Conservation (phyloP, 2,113 vertebrate species). For the Cricetomys ansorgei region DNA sequence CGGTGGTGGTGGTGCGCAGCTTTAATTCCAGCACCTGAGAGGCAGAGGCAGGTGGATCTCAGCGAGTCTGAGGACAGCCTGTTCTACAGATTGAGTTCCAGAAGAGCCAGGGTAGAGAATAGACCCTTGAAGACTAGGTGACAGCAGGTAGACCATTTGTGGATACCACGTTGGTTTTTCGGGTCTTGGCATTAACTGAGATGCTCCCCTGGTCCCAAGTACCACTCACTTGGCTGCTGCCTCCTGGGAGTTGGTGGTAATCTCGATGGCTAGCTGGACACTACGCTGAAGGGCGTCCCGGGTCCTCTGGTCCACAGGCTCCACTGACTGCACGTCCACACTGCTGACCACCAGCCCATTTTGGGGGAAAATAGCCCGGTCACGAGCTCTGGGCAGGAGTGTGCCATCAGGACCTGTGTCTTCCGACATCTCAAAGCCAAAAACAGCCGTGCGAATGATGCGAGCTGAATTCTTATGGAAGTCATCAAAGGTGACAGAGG, state of each 20-base stretch:
- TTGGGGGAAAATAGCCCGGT: conserved; percentile 88
- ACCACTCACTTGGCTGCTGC: conserved; percentile 89
- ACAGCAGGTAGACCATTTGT: too few species aligned
- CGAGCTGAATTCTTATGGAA: conserved; percentile 96
- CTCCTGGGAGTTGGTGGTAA: conserved; percentile 97
- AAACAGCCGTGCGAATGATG: conserved; percentile 93
- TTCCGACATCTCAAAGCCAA: conserved; percentile 90
- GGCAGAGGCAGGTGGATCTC: too few species aligned
- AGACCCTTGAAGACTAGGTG: background rate
- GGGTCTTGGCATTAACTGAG: background rate
- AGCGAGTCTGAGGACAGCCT: too few species aligned
- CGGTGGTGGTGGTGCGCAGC: too few species aligned
- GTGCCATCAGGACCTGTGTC: background rate
- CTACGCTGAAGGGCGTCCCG: conserved; percentile 93
- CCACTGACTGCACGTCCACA: conserved; percentile 94
- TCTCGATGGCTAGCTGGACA: conserved; percentile 95
- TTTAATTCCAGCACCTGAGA: too few species aligned
- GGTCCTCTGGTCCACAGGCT: conserved; percentile 95
- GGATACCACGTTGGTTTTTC: background rate
- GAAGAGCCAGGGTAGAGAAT: background rate
- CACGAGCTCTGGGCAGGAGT: conserved; percentile 85
- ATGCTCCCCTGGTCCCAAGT: rapidly evolving
- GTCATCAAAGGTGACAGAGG: conserved; percentile 94
- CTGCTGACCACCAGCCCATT: conserved; percentile 94
- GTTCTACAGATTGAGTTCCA: too few species aligned